A percentile compares a stretch with the other conserved stretches of the same genome.
phyloP scores from a whole-genome alignment of 2,888 invertebrate genomes.

The Apodemia zela region DNA sequence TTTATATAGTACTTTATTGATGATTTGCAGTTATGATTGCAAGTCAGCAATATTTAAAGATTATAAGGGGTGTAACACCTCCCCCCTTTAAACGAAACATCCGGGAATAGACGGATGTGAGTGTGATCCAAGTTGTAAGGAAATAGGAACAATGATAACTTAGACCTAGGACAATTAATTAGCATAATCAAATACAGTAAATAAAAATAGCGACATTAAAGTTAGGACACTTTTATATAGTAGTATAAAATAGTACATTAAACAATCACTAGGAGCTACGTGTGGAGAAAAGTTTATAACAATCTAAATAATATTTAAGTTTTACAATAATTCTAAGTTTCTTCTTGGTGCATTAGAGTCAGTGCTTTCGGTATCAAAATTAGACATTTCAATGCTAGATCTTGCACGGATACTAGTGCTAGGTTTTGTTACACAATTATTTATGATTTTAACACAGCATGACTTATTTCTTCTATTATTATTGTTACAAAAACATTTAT shows the following conservation, averaged over 20 bases:
- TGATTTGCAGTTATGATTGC: too few relatives aligned
- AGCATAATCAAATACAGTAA: background rate
- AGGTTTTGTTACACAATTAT: background rate
- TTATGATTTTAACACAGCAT: constrained; percentile 2
- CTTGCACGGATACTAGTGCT: constrained; percentile 1
- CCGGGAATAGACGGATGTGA: background rate
- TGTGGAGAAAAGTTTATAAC: background rate
- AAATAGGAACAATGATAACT: background rate
- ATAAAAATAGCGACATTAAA: background rate
- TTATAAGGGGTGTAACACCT: background rate
- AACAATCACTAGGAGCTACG: background rate
- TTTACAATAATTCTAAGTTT: background rate
- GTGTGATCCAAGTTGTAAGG: constrained; percentile 1
- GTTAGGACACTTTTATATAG: background rate
- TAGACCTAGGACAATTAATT: background rate
- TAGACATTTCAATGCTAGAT: background rate
- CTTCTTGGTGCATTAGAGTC: background rate
- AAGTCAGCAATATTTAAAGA: background rate
- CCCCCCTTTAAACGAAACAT: constrained; percentile 7
- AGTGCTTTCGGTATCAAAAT: constrained; percentile 4
- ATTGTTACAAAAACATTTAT: background rate
- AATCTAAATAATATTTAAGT: background rate
- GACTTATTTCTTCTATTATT: background rate
- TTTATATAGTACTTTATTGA: too few relatives aligned
- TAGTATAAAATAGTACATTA: background rate